Percentiles rank a stretch among this genome's conserved stretches.
Conservation (phyloP, 1,140 invertebrate genomes). For the Dendroctonus ponderosae region DNA sequence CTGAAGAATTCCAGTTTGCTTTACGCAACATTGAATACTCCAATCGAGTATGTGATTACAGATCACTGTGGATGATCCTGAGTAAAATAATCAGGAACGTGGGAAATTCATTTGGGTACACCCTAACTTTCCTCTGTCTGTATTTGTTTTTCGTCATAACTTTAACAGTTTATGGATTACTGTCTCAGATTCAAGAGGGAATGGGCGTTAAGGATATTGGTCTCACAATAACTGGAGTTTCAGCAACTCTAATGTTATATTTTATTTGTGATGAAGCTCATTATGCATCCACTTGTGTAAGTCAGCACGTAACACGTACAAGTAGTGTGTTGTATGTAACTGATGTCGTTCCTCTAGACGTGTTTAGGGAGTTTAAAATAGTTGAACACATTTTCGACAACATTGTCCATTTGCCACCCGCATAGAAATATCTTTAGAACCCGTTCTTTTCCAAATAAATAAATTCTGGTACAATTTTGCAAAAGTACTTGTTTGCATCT, state of each 20-base stretch:
- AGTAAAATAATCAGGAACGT: slow-evolving; percentile 63
- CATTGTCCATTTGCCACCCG: no score
- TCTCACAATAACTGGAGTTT: slow-evolving; percentile 60
- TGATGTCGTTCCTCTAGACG: no score
- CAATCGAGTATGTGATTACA: slow-evolving; percentile 61
- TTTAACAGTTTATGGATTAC: slow-evolving; percentile 65
- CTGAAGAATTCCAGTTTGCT: slow-evolving; percentile 63
- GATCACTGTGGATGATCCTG: slow-evolving; percentile 63
- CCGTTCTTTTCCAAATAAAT: no score
- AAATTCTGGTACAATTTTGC: no score
- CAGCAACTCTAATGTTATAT: slow-evolving; percentile 61
- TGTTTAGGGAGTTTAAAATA: neutral
- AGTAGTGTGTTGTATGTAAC: neutral
- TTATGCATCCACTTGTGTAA: slow-evolving; percentile 57
- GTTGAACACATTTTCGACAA: slow-evolving; percentile 9
- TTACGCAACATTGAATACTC: slow-evolving; percentile 63
- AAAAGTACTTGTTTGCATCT: no score
- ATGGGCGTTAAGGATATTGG: slow-evolving; percentile 67
- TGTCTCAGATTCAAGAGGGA: slow-evolving; percentile 67
- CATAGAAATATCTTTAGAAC: no score
- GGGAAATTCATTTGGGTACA: slow-evolving; percentile 62
- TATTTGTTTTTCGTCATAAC: slow-evolving; percentile 68
- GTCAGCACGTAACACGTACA: slow-evolving; percentile 9
- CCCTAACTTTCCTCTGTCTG: slow-evolving; percentile 62
- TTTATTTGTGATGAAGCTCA: slow-evolving; percentile 68